Percentiles rank a stretch among this genome's conserved stretches.
Evolutionary conservation across 2,113 vertebrate genomes (phyloP).

Genomic region (Anthoscopus minutus): DNA sequence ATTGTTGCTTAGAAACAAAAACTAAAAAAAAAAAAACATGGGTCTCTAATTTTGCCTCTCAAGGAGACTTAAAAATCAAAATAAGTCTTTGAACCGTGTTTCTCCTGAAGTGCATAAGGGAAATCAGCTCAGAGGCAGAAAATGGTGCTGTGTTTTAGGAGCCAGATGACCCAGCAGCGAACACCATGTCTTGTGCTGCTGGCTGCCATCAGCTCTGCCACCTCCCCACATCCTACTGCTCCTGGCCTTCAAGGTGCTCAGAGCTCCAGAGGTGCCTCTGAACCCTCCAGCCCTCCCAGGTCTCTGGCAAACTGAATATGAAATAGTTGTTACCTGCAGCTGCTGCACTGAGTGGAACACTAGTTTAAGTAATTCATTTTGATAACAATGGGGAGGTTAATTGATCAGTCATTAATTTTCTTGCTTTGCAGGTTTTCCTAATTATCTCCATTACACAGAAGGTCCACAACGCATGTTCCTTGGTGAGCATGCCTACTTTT

Average conservation of each 20-base stretch:
- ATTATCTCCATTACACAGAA: neutral
- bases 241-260: neutral
- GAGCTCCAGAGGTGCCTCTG: neutral
- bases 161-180: accelerated
- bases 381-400: neutral
- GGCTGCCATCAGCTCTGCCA: neutral
- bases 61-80: neutral
- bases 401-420: slow-evolving; percentile 16
- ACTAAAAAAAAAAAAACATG: neutral
- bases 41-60: neutral
- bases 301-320: neutral
- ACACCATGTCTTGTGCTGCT: accelerated
- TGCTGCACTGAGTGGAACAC: neutral
- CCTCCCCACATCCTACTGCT: neutral
- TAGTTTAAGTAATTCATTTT: slow-evolving; percentile 1
- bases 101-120: neutral
- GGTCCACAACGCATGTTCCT: neutral
- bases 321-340: neutral
- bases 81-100: neutral
- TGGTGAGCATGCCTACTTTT: neutral
- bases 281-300: neutral
- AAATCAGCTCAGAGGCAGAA: neutral
- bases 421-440: neutral
- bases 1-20: neutral
- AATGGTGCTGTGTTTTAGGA: neutral